Base-by-base conservation (phyloP, 2,797 vertebrate species). In the Botia kubotai region DNA sequence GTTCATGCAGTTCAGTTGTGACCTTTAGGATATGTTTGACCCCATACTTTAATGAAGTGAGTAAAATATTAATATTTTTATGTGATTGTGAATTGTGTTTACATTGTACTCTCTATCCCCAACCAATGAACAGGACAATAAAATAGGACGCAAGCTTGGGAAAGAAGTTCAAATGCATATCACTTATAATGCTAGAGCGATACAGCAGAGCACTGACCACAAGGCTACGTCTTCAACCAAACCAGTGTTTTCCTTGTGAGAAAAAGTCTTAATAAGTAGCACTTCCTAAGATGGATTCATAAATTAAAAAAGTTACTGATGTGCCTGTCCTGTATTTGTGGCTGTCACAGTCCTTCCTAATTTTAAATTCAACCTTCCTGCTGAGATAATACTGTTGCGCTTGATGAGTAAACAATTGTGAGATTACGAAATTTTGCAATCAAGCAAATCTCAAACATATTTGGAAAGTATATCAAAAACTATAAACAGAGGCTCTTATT, bases 251-350 rank as follows among this genome's bases (percentile, higher is more conserved):
- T 69, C 62, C 43, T 78, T 78, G 70, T 74, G 63, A 48, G 13
- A 17, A 14, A 14, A 19, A 14, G 23, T 72, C 33, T 23, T 11
- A 57, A 26, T n/a, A 21, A 33, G 8, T 50, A 33, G 58, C 53
- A 55, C 53, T 73, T 66, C 11, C 73, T 33, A 50, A 57, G 60
- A 72, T 58, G 43, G 36, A 72, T 29, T 72, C 23, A 39, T 29
- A 48, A 57, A 50, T 75, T 79, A 69, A 58, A 3, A 86, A 83
- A 76, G 82, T 81, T 75, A 75, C 55, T 5, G 0, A 33, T n/a
- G 8, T 57, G 73, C 70, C 75, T 58, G 48, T 74, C 39, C 67
- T 46, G 67, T 23, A 5, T 19, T 48, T 39, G 53, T 36, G n/a
- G 8, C 46, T 60, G 23, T 21, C 8, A 67, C 50, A 43, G 36